Percentiles rank a stretch among this genome's conserved stretches.
Evolutionary conservation across 2,113 vertebrate genomes (phyloP).

Genomic region (Acanthisitta chloris): DNA sequence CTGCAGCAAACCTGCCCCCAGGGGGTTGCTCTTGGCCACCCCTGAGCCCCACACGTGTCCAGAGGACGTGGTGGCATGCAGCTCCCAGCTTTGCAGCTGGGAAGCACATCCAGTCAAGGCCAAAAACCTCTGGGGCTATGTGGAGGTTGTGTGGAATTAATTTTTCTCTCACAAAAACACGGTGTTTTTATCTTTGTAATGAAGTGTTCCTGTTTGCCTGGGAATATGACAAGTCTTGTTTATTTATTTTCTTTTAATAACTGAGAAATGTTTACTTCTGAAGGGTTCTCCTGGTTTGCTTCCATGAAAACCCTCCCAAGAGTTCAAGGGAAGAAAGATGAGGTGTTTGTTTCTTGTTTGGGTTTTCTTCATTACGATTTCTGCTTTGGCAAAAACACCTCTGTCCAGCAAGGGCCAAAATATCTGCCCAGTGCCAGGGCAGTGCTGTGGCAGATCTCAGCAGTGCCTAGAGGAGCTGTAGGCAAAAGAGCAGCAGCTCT

Average conservation of each 20-base stretch:
- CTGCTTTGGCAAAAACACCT: background rate
- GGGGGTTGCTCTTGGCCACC: background rate
- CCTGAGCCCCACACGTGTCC: rapidly evolving
- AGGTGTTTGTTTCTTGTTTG: background rate
- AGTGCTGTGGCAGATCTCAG: background rate
- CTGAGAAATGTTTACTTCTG: constrained; percentile 12
- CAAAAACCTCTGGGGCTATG: background rate
- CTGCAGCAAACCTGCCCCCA: rapidly evolving
- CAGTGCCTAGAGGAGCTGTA: background rate
- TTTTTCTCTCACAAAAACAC: background rate
- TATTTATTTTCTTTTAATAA: constrained; percentile 56
- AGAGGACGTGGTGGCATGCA: rapidly evolving
- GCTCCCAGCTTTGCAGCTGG: rapidly evolving
- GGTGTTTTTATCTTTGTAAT: background rate
- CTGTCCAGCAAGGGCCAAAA: background rate
- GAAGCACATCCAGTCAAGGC: background rate
- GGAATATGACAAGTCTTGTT: background rate
- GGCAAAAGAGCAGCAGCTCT: background rate
- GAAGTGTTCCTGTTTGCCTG: background rate
- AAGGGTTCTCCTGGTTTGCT: background rate
- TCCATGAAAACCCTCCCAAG: background rate
- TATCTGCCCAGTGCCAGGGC: background rate
- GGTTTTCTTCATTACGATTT: background rate
- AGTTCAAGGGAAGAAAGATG: background rate
- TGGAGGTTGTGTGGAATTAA: background rate